Percentiles rank a stretch among this genome's conserved stretches.
These are phyloP conservation scores for Odontamblyopus lacepedii DNA, from an alignment of 2,797 vertebrate genomes.

Conservation along the genomic window DNA sequence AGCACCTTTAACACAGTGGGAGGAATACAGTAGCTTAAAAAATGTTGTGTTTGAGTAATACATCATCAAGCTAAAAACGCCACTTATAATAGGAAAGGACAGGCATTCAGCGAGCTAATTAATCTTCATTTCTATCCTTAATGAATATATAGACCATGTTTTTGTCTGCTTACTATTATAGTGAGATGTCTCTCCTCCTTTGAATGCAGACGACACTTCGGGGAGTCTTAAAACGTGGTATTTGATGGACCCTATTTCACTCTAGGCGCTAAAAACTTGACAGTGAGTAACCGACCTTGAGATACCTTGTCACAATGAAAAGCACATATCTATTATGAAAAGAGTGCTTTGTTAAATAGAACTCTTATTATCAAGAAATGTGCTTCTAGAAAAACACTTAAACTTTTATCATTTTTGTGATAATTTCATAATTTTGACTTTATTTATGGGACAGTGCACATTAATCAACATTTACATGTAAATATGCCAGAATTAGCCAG, in stretches of 20 bases:
- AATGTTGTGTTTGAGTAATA: neutral
- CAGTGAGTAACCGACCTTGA: constrained; percentile 8
- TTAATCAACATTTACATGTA: too few relatives aligned
- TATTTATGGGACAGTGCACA: too few relatives aligned
- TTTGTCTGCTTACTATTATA: constrained; percentile 4
- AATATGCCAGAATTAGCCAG: too few relatives aligned
- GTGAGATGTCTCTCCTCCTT: neutral
- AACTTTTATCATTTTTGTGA: neutral
- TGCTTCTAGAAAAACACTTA: constrained; percentile 1
- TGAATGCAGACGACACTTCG: constrained; percentile 5
- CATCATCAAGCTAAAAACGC: constrained; percentile 15
- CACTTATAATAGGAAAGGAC: constrained; percentile 7
- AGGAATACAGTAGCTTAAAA: constrained; percentile 1
- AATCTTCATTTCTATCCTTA: constrained; percentile 10
- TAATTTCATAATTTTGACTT: too few relatives aligned
- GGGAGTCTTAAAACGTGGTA: neutral
- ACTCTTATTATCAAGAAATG: neutral
- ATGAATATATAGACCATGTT: constrained; percentile 12
- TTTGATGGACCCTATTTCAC: constrained; percentile 9
- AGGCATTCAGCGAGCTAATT: constrained; percentile 1
- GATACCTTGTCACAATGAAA: constrained; percentile 18
- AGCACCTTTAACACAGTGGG: neutral
- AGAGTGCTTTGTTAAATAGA: neutral
- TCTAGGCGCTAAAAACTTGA: constrained; percentile 10
- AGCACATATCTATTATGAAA: constrained; percentile 13